Evolutionary conservation across 2,113 vertebrate genomes (phyloP).

Genomic region (Salminus brasiliensis): DNA sequence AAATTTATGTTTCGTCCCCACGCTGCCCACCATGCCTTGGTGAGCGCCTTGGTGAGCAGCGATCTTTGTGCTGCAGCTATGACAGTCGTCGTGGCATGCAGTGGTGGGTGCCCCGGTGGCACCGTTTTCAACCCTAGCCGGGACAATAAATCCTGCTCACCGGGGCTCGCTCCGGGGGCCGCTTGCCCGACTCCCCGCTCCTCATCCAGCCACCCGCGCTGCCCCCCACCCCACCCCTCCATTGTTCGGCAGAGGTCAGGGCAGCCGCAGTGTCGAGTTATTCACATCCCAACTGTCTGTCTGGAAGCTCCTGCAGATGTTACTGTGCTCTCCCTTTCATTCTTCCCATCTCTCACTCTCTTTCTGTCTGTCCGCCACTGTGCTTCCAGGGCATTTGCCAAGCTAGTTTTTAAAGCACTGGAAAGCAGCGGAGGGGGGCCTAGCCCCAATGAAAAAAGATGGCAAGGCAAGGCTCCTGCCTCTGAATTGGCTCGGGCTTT

Average conservation of each 20-base stretch:
- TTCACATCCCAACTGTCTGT: conserved; percentile 83
- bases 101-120: conserved; percentile 65
- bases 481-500: conserved; percentile 64
- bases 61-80: conserved; percentile 72
- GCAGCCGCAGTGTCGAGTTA: conserved; percentile 85
- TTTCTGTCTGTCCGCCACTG: conserved; percentile 61
- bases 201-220: conserved; percentile 78
- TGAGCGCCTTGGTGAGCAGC: conserved; percentile 61
- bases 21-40: conserved; percentile 60
- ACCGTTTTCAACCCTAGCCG: conserved; percentile 53
- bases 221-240: conserved; percentile 67
- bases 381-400: conserved; percentile 69
- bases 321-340: conserved; percentile 77
- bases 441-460: conserved; percentile 70
- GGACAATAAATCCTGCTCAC: conserved; percentile 76
- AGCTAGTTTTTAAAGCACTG: conserved; percentile 69
- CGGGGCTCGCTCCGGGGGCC: conserved; percentile 62
- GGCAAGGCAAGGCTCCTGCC: conserved; percentile 68
- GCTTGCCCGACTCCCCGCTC: conserved; percentile 79
- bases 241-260: conserved; percentile 83
- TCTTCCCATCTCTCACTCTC: conserved; percentile 53
- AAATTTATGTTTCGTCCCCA: conserved; percentile 69
- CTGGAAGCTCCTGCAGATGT: conserved; percentile 85
- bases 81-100: conserved; percentile 65
- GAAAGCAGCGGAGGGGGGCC: conserved; percentile 66